Conservation (phyloP, 2,113 vertebrate genomes). For the Rynchops niger region DNA sequence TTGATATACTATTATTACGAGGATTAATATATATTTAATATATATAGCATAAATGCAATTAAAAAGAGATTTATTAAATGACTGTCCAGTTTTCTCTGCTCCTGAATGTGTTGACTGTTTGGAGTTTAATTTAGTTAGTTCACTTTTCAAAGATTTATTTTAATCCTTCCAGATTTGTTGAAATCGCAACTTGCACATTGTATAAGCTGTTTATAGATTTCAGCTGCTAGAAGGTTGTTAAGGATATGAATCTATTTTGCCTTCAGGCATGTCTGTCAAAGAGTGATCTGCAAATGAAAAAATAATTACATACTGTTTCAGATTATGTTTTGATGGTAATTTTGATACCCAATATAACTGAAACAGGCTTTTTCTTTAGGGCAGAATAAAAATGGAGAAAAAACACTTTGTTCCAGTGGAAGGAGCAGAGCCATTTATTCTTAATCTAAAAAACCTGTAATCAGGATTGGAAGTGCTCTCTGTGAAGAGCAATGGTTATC, state of each 20-base stretch:
- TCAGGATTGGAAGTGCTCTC: neutral
- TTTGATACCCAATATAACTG: neutral
- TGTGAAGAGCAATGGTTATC: neutral
- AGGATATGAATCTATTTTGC: slow-evolving; percentile 28
- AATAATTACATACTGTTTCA: slow-evolving; percentile 17
- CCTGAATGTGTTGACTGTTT: neutral
- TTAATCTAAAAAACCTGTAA: neutral
- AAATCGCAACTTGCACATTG: slow-evolving; percentile 31
- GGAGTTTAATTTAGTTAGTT: neutral
- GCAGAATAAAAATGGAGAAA: neutral
- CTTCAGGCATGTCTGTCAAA: slow-evolving; percentile 41
- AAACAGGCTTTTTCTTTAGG: neutral
- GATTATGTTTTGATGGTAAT: slow-evolving; percentile 14
- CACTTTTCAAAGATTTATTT: neutral
- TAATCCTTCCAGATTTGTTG: neutral
- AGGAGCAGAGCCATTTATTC: neutral
- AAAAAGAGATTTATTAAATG: neutral
- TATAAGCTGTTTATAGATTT: slow-evolving; percentile 28
- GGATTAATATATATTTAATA: no score
- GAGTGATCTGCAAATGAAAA: slow-evolving; percentile 31
- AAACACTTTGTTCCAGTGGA: neutral
- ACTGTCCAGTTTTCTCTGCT: neutral
- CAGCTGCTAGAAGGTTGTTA: neutral
- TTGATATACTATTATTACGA: no score
- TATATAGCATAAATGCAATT: neutral